A percentile compares a stretch with the other conserved stretches of the same genome.
phyloP scores from a whole-genome alignment of 2,888 invertebrate species.

The Phorcus lineatus region DNA sequence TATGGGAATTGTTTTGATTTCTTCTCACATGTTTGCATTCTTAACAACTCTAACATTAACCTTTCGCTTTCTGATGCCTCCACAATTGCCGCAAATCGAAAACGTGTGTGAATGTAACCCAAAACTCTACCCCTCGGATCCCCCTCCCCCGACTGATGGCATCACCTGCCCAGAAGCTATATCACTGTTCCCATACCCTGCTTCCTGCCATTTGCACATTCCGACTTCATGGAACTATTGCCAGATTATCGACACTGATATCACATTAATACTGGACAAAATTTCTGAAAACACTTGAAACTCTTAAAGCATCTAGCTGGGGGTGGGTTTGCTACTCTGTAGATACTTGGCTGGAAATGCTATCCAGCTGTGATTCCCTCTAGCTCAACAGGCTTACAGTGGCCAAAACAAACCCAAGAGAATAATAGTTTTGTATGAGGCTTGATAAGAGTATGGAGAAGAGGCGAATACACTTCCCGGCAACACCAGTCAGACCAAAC shows the following conservation, averaged over 20 bases:
- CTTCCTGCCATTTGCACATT: conserved; percentile 4
- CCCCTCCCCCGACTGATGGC: background rate
- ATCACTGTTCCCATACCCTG: background rate
- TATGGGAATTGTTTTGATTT: conserved; percentile 15
- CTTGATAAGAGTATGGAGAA: conserved; percentile 14
- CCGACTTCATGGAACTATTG: background rate
- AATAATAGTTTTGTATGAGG: conserved; percentile 18
- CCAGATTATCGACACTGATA: background rate
- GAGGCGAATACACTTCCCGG: background rate
- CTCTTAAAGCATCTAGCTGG: background rate
- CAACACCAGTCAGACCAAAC: background rate
- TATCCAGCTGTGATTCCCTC: background rate
- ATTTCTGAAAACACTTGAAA: conserved; percentile 23
- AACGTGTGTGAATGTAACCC: conserved; percentile 17
- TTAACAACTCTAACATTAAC: conserved; percentile 17
- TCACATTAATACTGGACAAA: background rate
- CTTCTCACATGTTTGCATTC: conserved; percentile 18
- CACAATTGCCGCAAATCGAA: conserved; percentile 14
- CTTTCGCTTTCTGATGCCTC: conserved; percentile 14
- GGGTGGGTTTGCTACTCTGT: background rate
- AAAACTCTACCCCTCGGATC: background rate
- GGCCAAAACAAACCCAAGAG: conserved; percentile 22
- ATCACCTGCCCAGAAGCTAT: background rate
- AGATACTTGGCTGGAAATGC: conserved; percentile 16
- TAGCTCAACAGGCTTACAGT: conserved; percentile 1